phyloP scores from a whole-genome alignment of 2,797 vertebrate species.

The Tympanoctomys barrerae region DNA sequence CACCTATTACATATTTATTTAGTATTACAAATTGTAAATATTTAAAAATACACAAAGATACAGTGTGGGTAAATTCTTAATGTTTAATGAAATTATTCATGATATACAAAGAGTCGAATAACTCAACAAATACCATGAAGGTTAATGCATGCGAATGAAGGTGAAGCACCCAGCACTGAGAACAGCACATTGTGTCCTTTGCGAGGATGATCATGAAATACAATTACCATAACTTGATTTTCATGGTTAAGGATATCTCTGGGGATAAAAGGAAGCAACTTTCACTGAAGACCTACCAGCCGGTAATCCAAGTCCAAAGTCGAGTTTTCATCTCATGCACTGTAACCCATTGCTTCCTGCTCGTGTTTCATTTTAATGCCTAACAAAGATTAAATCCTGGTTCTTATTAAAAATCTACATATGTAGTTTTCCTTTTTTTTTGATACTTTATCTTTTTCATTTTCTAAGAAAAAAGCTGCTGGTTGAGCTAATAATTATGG shows the following conservation, averaged over 20 bases:
- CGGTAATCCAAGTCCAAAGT: conserved; percentile 32
- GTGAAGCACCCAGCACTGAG: conserved; percentile 80
- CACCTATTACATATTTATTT: conserved; percentile 89
- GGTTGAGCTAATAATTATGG: conserved; percentile 44
- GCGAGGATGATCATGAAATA: conserved; percentile 80
- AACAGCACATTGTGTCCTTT: conserved; percentile 84
- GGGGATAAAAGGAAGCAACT: conserved; percentile 61
- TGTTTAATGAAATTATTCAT: conserved; percentile 91
- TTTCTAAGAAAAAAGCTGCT: conserved; percentile 58
- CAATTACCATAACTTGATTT: conserved; percentile 85
- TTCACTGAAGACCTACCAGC: conserved; percentile 50
- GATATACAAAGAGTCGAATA: conserved; percentile 88
- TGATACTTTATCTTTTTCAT: conserved; percentile 48
- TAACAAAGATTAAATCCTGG: neutral
- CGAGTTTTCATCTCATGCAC: neutral
- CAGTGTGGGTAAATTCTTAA: conserved; percentile 87
- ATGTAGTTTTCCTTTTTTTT: conserved; percentile 61
- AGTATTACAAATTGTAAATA: conserved; percentile 90
- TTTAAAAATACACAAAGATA: conserved; percentile 87
- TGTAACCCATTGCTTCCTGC: conserved; percentile 10
- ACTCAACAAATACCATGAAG: conserved; percentile 90
- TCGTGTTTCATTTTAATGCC: conserved; percentile 23
- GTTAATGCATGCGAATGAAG: conserved; percentile 90
- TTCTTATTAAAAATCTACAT: conserved; percentile 8
- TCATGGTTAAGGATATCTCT: conserved; percentile 80